Percentiles rank a stretch among this genome's conserved stretches.
phyloP scores from a whole-genome alignment of 2,888 invertebrate genomes.

The Tanaodytes sp. region DNA sequence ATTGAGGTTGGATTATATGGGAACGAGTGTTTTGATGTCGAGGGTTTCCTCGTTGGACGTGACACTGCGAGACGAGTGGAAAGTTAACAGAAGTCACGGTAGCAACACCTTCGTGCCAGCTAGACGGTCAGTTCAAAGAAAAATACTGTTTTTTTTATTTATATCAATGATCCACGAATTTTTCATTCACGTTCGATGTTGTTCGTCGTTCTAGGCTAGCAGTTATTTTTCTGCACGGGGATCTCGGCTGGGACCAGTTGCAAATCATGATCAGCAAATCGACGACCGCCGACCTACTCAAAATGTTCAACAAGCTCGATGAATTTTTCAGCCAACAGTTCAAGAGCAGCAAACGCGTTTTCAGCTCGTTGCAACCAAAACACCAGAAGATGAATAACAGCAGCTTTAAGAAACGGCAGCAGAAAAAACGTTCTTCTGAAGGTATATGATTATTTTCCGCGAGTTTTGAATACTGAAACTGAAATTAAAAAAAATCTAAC shows the following conservation, averaged over 20 bases:
- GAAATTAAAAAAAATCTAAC: no score
- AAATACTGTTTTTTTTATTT: conserved; percentile 1
- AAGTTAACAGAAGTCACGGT: conserved; percentile 75
- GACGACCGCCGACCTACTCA: conserved; percentile 95
- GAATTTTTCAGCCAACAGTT: conserved; percentile 99
- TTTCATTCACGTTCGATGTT: no score
- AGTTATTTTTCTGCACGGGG: conserved; percentile 92
- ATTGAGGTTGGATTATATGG: conserved; percentile 97
- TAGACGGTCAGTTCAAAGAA: conserved; percentile 75
- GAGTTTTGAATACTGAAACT: conserved; percentile 57
- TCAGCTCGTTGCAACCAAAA: conserved; percentile 81
- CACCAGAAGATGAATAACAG: conserved; percentile 67
- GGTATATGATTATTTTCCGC: no score
- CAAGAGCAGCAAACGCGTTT: conserved; percentile 93
- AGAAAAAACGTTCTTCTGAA: conserved; percentile 71
- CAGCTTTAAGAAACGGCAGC: conserved; percentile 67
- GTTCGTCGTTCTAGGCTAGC: conserved; percentile 83
- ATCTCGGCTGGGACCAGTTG: conserved; percentile 94
- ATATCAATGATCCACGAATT: no score
- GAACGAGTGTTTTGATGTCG: conserved; percentile 94
- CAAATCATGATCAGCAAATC: conserved; percentile 98
- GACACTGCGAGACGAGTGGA: conserved; percentile 91
- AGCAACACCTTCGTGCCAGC: conserved; percentile 78
- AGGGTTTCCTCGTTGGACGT: conserved; percentile 88
- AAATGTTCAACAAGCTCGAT: conserved; percentile 96